Evolutionary conservation across 2,797 vertebrate genomes (phyloP).

Genomic region (Lophius americanus): DNA sequence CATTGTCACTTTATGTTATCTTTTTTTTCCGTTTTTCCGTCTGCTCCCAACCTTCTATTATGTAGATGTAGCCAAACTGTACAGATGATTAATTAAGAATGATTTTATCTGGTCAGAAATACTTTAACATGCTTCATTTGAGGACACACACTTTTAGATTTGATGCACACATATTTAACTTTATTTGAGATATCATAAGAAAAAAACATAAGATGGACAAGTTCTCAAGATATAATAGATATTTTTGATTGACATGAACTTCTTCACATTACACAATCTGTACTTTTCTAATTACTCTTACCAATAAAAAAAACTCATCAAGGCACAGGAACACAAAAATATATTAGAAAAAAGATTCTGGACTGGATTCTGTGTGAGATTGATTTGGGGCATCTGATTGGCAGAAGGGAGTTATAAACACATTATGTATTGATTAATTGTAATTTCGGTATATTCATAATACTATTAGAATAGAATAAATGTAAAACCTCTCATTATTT

Average conservation of each 20-base stretch:
- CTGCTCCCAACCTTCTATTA: neutral
- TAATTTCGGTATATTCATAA: neutral
- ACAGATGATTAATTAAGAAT: slow-evolving; percentile 26
- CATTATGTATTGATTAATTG: too few relatives aligned
- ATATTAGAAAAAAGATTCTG: neutral
- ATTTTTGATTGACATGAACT: slow-evolving; percentile 1
- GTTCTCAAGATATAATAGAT: neutral
- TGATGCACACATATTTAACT: slow-evolving; percentile 37
- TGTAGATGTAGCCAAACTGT: slow-evolving; percentile 17
- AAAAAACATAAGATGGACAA: slow-evolving; percentile 15
- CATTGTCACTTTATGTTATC: neutral
- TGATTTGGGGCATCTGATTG: neutral
- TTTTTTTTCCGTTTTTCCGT: slow-evolving; percentile 5
- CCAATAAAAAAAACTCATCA: neutral
- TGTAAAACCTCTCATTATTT: neutral
- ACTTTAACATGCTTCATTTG: slow-evolving; percentile 3
- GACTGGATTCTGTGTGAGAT: too few relatives aligned
- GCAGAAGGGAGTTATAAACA: neutral
- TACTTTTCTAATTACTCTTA: neutral
- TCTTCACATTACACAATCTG: slow-evolving; percentile 10
- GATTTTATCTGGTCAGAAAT: slow-evolving; percentile 2
- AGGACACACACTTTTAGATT: slow-evolving; percentile 21
- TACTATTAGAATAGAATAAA: neutral
- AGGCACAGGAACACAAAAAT: neutral
- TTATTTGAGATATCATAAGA: slow-evolving; percentile 40